These are phyloP conservation scores for Callithrix jacchus DNA, from an alignment of 2,113 vertebrate genomes.

Conservation along the genomic window DNA sequence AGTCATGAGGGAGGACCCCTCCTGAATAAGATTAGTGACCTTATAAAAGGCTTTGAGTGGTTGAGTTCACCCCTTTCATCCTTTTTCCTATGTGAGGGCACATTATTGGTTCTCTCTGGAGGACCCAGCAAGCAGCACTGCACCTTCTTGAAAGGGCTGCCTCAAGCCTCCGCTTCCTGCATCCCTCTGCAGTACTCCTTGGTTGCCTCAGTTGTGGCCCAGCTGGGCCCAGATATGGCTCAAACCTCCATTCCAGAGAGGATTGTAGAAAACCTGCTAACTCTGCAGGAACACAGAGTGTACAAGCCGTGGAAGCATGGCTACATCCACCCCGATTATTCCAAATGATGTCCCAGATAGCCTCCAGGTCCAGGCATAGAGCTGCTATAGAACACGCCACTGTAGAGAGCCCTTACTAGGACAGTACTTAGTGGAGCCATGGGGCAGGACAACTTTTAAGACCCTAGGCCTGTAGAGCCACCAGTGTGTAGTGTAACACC, in stretches of 20 bases:
- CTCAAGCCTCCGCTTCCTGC: not conserved
- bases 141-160: not conserved
- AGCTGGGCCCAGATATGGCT: not conserved
- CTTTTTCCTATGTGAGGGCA: not conserved
- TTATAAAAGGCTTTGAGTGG: not conserved
- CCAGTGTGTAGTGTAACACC: not conserved
- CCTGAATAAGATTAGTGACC: not conserved
- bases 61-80: not conserved
- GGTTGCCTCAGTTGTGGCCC: not conserved
- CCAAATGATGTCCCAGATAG: not conserved
- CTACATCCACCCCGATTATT: not conserved
- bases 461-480: not conserved
- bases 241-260: no score
- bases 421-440: not conserved
- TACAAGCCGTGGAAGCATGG: not conserved
- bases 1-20: not conserved
- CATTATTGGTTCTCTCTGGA: not conserved
- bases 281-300: not conserved
- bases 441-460: no score
- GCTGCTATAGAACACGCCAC: accelerated
- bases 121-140: not conserved
- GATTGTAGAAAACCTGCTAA: not conserved
- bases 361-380: no score
- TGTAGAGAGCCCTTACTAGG: no score
- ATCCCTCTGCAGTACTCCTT: no score